Evolutionary conservation across 1,140 invertebrate genomes (phyloP).

Genomic region (Choristoneura fumiferana): DNA sequence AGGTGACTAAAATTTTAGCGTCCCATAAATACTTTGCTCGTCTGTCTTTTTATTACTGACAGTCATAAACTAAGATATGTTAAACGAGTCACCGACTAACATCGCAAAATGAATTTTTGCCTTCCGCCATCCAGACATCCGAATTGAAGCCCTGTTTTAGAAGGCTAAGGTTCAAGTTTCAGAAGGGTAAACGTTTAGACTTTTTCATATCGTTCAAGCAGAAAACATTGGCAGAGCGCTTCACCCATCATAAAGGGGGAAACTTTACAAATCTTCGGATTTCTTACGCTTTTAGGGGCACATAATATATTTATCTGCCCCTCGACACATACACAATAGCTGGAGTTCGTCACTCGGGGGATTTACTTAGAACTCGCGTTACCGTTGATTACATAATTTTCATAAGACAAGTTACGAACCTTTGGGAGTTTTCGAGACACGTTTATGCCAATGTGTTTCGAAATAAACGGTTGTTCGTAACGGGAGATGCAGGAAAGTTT

Average conservation of each 20-base stretch:
- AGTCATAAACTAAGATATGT: slow-evolving; percentile 64
- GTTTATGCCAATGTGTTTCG: no score
- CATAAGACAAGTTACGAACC: slow-evolving; percentile 24
- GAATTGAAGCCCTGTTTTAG: slow-evolving; percentile 20
- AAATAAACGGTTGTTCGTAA: no score
- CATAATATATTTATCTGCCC: slow-evolving; percentile 76
- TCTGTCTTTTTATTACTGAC: slow-evolving; percentile 40
- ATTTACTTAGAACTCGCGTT: slow-evolving; percentile 57
- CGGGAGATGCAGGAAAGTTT: no score
- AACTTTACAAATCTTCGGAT: slow-evolving; percentile 76
- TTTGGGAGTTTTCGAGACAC: slow-evolving; percentile 1
- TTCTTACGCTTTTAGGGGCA: slow-evolving; percentile 74
- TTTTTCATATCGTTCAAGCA: slow-evolving; percentile 72
- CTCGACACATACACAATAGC: slow-evolving; percentile 71
- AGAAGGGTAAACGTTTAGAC: slow-evolving; percentile 41
- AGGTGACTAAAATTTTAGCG: slow-evolving; percentile 23
- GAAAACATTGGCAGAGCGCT: slow-evolving; percentile 68
- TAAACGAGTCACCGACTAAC: slow-evolving; percentile 59
- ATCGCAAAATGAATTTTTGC: slow-evolving; percentile 63
- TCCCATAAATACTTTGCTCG: slow-evolving; percentile 51
- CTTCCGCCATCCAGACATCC: slow-evolving; percentile 1
- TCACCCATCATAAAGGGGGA: slow-evolving; percentile 72
- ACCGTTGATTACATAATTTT: slow-evolving; percentile 48
- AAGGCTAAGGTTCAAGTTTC: slow-evolving; percentile 27
- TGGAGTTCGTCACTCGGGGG: slow-evolving; percentile 56